Conservation (phyloP, 2,113 vertebrate species). For the Hepsetus odoe region DNA sequence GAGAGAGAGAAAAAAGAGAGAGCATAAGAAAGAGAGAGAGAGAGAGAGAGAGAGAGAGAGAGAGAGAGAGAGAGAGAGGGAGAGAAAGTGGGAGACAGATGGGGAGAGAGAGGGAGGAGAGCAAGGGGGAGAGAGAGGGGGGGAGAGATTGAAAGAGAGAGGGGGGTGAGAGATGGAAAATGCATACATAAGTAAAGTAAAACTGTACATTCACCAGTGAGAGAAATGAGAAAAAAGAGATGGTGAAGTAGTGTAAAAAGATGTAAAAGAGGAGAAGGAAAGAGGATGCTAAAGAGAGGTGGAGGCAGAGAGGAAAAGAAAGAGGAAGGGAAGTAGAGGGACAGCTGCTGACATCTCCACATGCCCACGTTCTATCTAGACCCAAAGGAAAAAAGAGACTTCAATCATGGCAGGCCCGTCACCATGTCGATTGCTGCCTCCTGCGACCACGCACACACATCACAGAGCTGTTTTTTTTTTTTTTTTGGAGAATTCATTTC, state of each 20-base stretch:
- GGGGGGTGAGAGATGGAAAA: constrained; percentile 40
- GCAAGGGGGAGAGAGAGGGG: neutral
- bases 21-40: neutral
- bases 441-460: neutral
- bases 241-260: constrained; percentile 50
- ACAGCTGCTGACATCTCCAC: constrained; percentile 41
- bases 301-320: constrained; percentile 44
- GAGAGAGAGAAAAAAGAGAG: neutral
- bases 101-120: constrained; percentile 2
- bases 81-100: constrained; percentile 42
- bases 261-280: constrained; percentile 43
- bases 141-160: constrained; percentile 45
- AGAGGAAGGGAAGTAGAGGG: constrained; percentile 35
- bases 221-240: constrained; percentile 33
- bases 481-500: constrained; percentile 55
- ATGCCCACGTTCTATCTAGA: constrained; percentile 67
- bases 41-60: constrained; percentile 18
- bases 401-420: constrained; percentile 72
- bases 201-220: too few species aligned
- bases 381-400: constrained; percentile 60
- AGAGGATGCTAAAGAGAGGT: constrained; percentile 51
- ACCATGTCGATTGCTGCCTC: constrained; percentile 65
- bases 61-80: constrained; percentile 52
- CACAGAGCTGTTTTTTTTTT: neutral
- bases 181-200: constrained; percentile 24